These are phyloP conservation scores for Pimpla rufipes DNA, from an alignment of 2,888 invertebrate species.

Conservation along the genomic window DNA sequence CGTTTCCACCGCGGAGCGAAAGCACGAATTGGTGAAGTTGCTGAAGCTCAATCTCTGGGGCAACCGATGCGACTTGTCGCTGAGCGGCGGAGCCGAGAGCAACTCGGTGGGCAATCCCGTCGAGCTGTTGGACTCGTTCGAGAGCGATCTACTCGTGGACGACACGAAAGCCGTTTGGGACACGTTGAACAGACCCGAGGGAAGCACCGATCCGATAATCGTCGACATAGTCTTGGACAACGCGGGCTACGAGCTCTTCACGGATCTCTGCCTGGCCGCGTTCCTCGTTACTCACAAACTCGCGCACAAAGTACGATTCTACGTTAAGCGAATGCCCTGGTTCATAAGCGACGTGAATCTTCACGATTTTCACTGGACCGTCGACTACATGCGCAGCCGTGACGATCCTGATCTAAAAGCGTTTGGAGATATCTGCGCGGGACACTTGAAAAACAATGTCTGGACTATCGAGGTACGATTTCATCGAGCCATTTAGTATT, in stretches of 20 bases:
- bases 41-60: constrained; percentile 95
- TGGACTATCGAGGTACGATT: constrained; percentile 83
- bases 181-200: constrained; percentile 78
- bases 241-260: constrained; percentile 96
- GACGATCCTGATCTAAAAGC: constrained; percentile 78
- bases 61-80: constrained; percentile 96
- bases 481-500: not conserved
- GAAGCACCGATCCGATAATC: constrained; percentile 84
- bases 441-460: constrained; percentile 86
- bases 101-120: constrained; percentile 87
- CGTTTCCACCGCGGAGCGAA: constrained; percentile 83
- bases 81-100: constrained; percentile 91
- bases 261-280: constrained; percentile 95
- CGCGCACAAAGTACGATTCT: constrained; percentile 91
- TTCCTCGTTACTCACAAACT: constrained; percentile 89
- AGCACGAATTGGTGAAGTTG: constrained; percentile 87
- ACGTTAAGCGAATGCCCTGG: constrained; percentile 97
- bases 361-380: constrained; percentile 91
- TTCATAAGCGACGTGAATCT: constrained; percentile 96
- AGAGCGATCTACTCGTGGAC: constrained; percentile 88
- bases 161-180: constrained; percentile 88
- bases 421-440: constrained; percentile 88
- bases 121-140: constrained; percentile 86
- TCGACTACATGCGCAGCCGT: constrained; percentile 85
- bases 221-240: constrained; percentile 95